Percentiles rank a stretch among this genome's conserved stretches.
Conservation (phyloP, 2,113 vertebrate species). For the Cavia aperea region DNA sequence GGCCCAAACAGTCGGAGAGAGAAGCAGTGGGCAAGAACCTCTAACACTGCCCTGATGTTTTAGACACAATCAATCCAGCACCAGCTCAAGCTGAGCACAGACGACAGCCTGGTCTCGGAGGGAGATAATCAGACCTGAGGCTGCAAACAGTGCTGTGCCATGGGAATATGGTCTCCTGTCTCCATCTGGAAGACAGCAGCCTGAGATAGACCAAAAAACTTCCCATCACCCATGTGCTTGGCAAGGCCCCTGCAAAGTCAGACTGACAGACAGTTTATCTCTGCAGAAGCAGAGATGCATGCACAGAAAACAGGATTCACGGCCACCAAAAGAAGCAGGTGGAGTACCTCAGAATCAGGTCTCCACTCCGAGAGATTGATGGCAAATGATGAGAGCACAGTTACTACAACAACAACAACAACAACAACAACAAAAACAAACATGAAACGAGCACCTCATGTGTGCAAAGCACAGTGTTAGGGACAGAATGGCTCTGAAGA, state of each 20-base stretch:
- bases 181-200: slow-evolving; percentile 18
- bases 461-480: background rate
- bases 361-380: background rate
- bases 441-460: background rate
- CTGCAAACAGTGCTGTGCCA: background rate
- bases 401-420: background rate
- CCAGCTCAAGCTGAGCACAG: background rate
- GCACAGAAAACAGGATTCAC: background rate
- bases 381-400: background rate
- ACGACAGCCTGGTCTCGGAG: background rate
- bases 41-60: slow-evolving; percentile 6
- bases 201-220: slow-evolving; percentile 9
- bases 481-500: background rate
- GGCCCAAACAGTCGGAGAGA: slow-evolving; percentile 9
- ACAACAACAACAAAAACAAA: background rate
- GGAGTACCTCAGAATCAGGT: background rate
- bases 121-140: rapidly evolving
- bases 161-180: background rate
- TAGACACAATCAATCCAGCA: slow-evolving; percentile 6
- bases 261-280: slow-evolving; percentile 46
- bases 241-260: slow-evolving; percentile 41
- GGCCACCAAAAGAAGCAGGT: background rate
- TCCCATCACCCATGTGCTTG: background rate
- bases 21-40: background rate
- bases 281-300: slow-evolving; percentile 33